Evolutionary conservation across 35 echinoderm and acorn worm genomes (phyloP).

Genomic region (Heliocidaris erythrogramma): DNA sequence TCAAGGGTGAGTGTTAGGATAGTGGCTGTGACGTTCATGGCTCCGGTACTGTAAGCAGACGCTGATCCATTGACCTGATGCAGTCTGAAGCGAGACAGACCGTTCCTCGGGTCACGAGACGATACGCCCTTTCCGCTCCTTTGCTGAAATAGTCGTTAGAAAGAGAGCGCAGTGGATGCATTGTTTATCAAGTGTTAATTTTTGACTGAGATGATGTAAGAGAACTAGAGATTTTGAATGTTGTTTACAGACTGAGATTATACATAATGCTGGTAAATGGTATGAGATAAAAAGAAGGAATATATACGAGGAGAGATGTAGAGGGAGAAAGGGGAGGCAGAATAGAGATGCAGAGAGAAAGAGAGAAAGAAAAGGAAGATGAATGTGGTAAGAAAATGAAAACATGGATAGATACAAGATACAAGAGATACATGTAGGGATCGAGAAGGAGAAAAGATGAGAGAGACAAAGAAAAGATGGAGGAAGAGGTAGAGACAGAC

Average conservation of each 20-base stretch:
- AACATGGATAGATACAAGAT: no score
- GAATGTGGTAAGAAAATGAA: no score
- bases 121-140: constrained; percentile 65
- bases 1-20: constrained; percentile 79
- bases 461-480: no score
- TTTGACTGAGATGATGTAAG: background rate
- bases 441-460: no score
- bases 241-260: no score
- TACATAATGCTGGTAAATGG: background rate
- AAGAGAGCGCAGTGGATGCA: background rate
- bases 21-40: constrained; percentile 61
- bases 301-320: no score
- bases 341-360: no score
- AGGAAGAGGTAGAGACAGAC: no score
- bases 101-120: constrained; percentile 76
- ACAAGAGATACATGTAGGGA: no score
- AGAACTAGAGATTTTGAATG: no score
- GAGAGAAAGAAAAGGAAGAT: no score
- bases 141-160: constrained; percentile 47
- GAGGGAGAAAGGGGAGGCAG: no score
- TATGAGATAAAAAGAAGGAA: background rate
- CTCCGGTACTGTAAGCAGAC: constrained; percentile 67
- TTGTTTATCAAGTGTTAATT: background rate
- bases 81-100: constrained; percentile 85
- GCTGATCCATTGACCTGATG: constrained; percentile 76